Conservation (phyloP, 2,113 vertebrate genomes). For the Ammodramus savannarum region DNA sequence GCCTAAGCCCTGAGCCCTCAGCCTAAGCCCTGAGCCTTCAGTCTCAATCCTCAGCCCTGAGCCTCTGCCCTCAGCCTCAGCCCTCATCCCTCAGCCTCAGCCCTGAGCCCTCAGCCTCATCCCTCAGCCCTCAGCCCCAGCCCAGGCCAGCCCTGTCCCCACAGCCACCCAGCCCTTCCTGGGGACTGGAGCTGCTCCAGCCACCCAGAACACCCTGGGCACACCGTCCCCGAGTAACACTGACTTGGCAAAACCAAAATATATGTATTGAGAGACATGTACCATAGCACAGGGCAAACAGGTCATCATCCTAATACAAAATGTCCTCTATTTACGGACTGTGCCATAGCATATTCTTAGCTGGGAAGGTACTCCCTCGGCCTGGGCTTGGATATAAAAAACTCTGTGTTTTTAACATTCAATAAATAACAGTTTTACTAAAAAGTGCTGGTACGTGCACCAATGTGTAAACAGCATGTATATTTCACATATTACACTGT, state of each 20-base stretch:
- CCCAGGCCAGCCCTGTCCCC: not conserved
- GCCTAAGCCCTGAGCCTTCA: no score
- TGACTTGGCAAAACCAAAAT: not conserved
- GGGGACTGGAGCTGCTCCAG: fast-evolving
- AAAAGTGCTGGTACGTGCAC: not conserved
- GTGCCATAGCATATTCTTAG: not conserved
- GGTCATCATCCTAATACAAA: not conserved
- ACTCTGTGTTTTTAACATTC: fast-evolving
- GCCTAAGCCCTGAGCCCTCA: no score
- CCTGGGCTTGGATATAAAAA: not conserved
- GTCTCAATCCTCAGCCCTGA: no score
- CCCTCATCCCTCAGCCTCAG: no score
- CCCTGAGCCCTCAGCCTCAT: no score
- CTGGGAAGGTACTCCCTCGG: not conserved
- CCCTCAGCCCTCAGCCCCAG: no score
- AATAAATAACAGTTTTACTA: not conserved
- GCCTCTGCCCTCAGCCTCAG: no score
- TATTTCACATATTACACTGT: not conserved
- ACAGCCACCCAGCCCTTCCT: fast-evolving
- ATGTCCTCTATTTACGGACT: fast-evolving
- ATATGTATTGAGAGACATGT: fast-evolving
- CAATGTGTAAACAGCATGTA: not conserved
- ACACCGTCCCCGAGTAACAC: fast-evolving
- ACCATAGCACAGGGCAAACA: not conserved
- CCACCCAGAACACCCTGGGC: fast-evolving